Percentiles rank a stretch among this genome's conserved stretches.
Conservation (phyloP, 2,797 vertebrate genomes). For the Glossophaga mutica region DNA sequence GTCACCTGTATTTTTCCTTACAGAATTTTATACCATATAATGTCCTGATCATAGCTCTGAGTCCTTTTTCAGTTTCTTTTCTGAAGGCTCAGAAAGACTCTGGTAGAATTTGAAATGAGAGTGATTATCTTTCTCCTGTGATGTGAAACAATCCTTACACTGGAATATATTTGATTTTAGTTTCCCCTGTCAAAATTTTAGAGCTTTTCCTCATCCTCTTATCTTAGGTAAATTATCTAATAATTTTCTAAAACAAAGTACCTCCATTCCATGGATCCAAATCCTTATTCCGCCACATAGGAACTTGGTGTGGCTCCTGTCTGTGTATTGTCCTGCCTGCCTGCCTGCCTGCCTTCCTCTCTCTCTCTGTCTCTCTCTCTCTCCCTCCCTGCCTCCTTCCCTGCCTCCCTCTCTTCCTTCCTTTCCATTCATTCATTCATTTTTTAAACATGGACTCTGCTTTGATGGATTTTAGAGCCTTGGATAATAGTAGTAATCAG, state of each 20-base stretch:
- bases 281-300: background rate
- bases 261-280: background rate
- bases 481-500: background rate
- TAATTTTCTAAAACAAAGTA: background rate
- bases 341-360: fast-evolving
- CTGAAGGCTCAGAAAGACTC: background rate
- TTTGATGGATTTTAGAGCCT: background rate
- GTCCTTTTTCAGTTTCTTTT: background rate
- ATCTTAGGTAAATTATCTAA: background rate
- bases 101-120: background rate
- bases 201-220: background rate
- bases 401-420: fast-evolving
- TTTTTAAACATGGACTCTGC: background rate
- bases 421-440: background rate
- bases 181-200: background rate
- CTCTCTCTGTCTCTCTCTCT: fast-evolving
- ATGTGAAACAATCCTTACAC: background rate
- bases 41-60: background rate
- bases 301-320: background rate
- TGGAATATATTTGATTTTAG: background rate
- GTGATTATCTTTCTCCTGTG: slow-evolving; percentile 4
- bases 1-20: background rate
- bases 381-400: fast-evolving
- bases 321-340: background rate
- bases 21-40: background rate